A percentile compares a stretch with the other conserved stretches of the same genome.
These are phyloP conservation scores for Pterobdella sp. DNA, from an alignment of 2,888 invertebrate genomes.

Conservation along the genomic window DNA sequence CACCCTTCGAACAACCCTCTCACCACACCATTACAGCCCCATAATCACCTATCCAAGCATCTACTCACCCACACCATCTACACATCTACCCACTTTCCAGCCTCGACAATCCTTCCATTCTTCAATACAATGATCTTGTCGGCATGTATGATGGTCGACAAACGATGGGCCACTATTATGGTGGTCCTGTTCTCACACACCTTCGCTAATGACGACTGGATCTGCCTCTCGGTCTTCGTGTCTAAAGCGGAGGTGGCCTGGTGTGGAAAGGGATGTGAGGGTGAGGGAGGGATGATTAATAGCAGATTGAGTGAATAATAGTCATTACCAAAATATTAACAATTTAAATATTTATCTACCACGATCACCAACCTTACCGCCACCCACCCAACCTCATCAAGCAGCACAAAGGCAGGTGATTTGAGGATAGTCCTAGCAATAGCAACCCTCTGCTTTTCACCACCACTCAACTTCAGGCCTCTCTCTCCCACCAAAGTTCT, in stretches of 20 bases:
- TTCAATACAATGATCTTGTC: conserved; percentile 86
- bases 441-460: conserved; percentile 88
- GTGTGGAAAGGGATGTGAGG: neutral
- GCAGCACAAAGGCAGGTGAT: conserved; percentile 75
- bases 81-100: conserved; percentile 63
- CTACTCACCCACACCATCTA: neutral
- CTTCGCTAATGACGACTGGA: conserved; percentile 68
- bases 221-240: conserved; percentile 85
- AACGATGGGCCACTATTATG: conserved; percentile 79
- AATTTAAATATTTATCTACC: neutral
- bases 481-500: conserved; percentile 72
- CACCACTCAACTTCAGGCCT: conserved; percentile 86
- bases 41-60: neutral
- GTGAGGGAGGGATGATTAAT: neutral
- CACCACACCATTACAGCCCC: neutral
- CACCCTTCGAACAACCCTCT: neutral
- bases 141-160: conserved; percentile 88
- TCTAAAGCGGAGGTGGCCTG: conserved; percentile 72
- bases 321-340: neutral
- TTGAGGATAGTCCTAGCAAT: conserved; percentile 91
- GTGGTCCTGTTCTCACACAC: conserved; percentile 81
- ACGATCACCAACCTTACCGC: neutral
- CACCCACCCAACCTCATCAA: conserved; percentile 67
- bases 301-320: no score
- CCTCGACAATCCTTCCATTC: conserved; percentile 82